Percentiles rank a stretch among this genome's conserved stretches.
phyloP scores from a whole-genome alignment of 2,113 vertebrate species.

The Pygoscelis antarcticus region DNA sequence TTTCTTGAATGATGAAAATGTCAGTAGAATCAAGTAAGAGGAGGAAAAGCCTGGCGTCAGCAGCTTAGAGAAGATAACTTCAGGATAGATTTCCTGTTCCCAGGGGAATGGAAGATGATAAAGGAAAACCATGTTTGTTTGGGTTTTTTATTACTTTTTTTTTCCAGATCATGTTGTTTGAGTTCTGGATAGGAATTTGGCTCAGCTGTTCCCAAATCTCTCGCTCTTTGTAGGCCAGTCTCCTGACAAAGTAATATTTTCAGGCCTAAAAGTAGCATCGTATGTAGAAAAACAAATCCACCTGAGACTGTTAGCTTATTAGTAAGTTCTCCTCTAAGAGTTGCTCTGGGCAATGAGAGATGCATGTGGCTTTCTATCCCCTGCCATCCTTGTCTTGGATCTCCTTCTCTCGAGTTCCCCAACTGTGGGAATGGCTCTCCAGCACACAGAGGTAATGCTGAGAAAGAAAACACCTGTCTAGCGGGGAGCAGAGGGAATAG shows the following conservation, averaged over 20 bases:
- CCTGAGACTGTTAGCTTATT: not conserved
- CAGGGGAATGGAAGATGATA: not conserved
- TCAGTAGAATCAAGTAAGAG: not conserved
- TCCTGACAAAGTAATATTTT: not conserved
- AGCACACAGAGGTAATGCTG: not conserved
- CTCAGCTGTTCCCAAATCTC: not conserved
- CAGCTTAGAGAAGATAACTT: not conserved
- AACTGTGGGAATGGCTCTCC: not conserved
- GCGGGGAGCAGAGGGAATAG: not conserved
- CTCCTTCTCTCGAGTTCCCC: not conserved
- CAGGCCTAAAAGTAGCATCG: not conserved
- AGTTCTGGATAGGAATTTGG: not conserved
- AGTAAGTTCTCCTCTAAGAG: not conserved
- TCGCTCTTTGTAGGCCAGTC: not conserved
- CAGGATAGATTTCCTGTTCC: not conserved
- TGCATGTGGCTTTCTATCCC: not conserved
- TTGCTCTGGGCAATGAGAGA: not conserved
- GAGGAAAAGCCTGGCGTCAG: not conserved
- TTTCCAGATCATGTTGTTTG: not conserved
- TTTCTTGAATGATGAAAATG: conserved; percentile 47
- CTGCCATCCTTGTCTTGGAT: not conserved
- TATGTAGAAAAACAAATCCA: not conserved
- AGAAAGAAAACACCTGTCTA: not conserved
- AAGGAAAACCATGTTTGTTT: not conserved
- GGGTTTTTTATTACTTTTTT: not conserved